Evolutionary conservation across 2,797 vertebrate genomes (phyloP).

Genomic region (Bradypus variegatus): DNA sequence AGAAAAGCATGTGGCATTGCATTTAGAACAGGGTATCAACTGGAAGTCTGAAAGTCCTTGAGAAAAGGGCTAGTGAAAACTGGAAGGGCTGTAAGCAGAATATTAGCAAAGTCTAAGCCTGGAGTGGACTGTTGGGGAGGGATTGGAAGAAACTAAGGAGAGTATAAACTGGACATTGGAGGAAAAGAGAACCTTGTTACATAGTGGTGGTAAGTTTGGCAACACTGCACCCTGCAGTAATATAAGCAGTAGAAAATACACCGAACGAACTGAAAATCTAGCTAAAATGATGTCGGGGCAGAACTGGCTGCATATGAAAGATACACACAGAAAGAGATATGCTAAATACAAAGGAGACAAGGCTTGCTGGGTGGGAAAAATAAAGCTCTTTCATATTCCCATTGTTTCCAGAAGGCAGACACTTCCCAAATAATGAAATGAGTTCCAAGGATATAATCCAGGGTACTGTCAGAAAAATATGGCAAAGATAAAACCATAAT

Average conservation of each 20-base stretch:
- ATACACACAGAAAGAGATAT: background rate
- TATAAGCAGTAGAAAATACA: background rate
- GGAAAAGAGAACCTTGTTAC: no score
- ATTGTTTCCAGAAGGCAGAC: background rate
- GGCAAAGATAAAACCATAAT: background rate
- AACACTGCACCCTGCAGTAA: background rate
- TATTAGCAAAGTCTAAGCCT: background rate
- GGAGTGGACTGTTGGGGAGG: no score
- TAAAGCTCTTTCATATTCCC: background rate
- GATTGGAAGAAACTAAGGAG: background rate
- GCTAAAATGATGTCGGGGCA: background rate
- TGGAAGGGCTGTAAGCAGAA: background rate
- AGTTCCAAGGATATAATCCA: background rate
- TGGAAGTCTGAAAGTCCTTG: background rate
- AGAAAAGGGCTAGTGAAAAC: background rate
- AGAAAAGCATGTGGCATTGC: background rate
- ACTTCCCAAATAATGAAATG: background rate
- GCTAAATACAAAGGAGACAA: background rate
- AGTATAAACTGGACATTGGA: background rate
- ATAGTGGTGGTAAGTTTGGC: background rate
- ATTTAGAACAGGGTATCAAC: background rate
- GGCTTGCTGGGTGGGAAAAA: background rate
- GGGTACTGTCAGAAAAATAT: background rate
- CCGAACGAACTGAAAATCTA: background rate
- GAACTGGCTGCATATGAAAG: background rate